Percentiles rank a stretch among this genome's conserved stretches.
Conservation (phyloP, 2,797 vertebrate species). For the Poeciliopsis paucimaculata region DNA sequence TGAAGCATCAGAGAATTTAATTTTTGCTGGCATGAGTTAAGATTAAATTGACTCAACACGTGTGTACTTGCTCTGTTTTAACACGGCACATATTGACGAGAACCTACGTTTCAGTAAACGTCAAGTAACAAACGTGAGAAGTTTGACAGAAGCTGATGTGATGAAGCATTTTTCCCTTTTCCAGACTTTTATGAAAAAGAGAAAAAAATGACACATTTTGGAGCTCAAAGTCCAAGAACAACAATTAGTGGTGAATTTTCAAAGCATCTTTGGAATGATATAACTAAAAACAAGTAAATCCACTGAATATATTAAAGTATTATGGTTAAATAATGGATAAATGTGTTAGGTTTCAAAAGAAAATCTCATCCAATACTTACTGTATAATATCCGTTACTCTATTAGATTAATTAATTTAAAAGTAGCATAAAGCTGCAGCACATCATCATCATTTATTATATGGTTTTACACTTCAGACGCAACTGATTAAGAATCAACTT, state of each 20-base stretch:
- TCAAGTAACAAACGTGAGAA: background rate
- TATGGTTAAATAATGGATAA: background rate
- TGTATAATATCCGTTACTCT: background rate
- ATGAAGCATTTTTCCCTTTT: background rate
- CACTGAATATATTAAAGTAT: background rate
- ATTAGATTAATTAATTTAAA: background rate
- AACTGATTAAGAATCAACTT: background rate
- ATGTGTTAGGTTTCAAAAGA: background rate
- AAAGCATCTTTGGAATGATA: background rate
- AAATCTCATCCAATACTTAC: background rate
- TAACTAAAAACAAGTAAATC: background rate
- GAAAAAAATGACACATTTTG: background rate
- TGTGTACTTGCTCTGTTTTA: background rate
- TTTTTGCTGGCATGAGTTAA: conserved; percentile 67
- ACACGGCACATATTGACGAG: conserved; percentile 9
- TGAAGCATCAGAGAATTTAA: conserved; percentile 61
- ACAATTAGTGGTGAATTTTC: background rate
- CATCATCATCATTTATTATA: background rate
- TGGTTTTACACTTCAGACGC: background rate
- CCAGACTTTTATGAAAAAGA: background rate
- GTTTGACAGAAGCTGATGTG: background rate
- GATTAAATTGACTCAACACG: conserved; percentile 48
- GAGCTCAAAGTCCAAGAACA: background rate
- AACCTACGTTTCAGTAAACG: background rate
- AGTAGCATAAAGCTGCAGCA: background rate